Evolutionary conservation across 2,113 vertebrate genomes (phyloP).

Genomic region (Lanius ludovicianus): DNA sequence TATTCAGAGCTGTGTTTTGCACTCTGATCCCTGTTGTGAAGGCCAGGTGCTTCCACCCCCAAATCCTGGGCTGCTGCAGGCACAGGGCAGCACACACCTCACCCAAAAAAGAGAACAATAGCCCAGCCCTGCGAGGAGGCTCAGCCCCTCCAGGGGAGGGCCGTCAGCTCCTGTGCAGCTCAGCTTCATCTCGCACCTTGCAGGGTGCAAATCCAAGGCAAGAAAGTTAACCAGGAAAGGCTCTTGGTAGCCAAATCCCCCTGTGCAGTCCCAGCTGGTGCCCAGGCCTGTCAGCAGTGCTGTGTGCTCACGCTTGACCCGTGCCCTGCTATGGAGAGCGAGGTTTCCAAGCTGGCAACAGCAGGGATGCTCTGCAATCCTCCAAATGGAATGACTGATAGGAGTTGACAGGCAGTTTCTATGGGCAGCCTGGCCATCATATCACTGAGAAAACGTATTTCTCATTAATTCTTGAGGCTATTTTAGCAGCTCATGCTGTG

Average conservation of each 20-base stretch:
- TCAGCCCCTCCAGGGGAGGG: background rate
- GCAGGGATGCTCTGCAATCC: background rate
- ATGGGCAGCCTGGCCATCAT: background rate
- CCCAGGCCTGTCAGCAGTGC: background rate
- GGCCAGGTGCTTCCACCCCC: background rate
- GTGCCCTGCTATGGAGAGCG: fast-evolving
- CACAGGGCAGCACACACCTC: background rate
- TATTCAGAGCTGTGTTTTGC: background rate
- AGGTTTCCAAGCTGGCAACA: background rate
- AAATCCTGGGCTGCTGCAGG: background rate
- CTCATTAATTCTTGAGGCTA: slow-evolving; percentile 6
- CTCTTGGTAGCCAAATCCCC: slow-evolving; percentile 16
- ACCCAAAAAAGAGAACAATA: background rate
- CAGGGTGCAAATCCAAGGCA: background rate
- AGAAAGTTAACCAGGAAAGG: slow-evolving; percentile 1
- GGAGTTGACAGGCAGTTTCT: slow-evolving; percentile 37
- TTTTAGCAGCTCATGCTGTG: background rate
- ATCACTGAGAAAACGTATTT: background rate
- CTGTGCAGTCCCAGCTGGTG: background rate
- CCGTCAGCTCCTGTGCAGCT: background rate
- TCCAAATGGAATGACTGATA: slow-evolving; percentile 21
- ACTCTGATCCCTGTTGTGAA: background rate
- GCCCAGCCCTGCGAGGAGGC: background rate
- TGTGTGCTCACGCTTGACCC: background rate
- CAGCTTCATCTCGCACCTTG: background rate